Evolutionary conservation across 2,888 invertebrate species (phyloP).

Genomic region (Keiferia lycopersicella): DNA sequence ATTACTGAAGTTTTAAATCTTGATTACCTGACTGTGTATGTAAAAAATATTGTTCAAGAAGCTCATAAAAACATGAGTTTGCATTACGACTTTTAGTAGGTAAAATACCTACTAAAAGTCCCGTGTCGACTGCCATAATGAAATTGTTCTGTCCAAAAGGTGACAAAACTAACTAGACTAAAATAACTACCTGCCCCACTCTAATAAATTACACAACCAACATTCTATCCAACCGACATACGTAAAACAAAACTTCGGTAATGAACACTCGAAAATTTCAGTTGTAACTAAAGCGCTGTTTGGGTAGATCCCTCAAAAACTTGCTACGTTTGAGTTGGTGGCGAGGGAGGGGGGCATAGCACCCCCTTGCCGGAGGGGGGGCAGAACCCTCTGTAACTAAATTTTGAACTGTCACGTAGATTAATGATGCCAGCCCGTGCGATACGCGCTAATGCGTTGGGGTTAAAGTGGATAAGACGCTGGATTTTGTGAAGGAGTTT

Average conservation of each 20-base stretch:
- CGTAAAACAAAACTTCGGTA: conserved; percentile 19
- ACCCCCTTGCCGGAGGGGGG: conserved; percentile 39
- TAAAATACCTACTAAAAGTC: too few relatives aligned
- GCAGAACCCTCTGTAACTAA: conserved; percentile 79
- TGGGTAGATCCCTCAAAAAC: conserved; percentile 71
- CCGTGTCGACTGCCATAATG: not conserved
- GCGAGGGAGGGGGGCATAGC: conserved; percentile 39
- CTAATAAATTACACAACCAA: conserved; percentile 19
- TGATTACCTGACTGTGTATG: too few relatives aligned
- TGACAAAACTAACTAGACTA: conserved; percentile 10
- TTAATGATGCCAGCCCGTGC: conserved; percentile 81
- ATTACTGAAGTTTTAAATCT: too few relatives aligned
- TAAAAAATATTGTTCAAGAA: too few relatives aligned
- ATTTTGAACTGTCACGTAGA: conserved; percentile 83
- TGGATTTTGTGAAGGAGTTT: not conserved
- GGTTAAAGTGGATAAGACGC: conserved; percentile 66
- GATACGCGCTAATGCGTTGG: conserved; percentile 78
- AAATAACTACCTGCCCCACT: conserved; percentile 13
- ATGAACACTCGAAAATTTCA: conserved; percentile 30
- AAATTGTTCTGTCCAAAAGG: not conserved
- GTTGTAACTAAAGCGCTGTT: conserved; percentile 42
- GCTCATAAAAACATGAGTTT: too few relatives aligned
- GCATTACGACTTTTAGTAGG: too few relatives aligned
- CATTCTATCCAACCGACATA: conserved; percentile 15
- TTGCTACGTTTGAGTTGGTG: conserved; percentile 52